These are phyloP conservation scores for Chorisops tibialis DNA, from an alignment of 2,888 invertebrate species.

Conservation along the genomic window DNA sequence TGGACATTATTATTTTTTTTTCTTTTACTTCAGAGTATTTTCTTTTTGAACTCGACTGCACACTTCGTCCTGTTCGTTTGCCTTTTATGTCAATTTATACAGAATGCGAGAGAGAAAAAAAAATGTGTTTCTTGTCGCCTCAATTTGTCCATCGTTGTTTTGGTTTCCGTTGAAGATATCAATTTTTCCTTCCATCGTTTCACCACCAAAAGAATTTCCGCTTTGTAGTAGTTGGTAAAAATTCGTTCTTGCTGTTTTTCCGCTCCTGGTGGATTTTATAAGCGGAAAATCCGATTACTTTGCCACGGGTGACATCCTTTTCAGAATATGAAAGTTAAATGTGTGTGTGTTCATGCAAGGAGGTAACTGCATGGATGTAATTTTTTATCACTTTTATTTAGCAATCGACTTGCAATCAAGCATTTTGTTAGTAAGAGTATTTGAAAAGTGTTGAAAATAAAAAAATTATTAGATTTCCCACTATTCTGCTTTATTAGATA, in stretches of 20 bases:
- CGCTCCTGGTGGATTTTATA: slow-evolving; percentile 19
- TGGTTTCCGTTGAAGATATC: slow-evolving; percentile 17
- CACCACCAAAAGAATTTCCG: slow-evolving; percentile 23
- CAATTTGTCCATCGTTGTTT: slow-evolving; percentile 22
- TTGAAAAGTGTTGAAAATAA: too few species aligned
- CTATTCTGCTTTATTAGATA: too few species aligned
- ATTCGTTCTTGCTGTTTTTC: slow-evolving; percentile 10
- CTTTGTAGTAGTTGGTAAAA: slow-evolving; percentile 19
- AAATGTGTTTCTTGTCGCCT: slow-evolving; percentile 17
- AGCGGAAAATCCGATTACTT: slow-evolving; percentile 31
- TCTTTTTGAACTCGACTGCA: background rate
- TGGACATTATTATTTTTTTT: too few species aligned
- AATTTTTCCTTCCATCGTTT: slow-evolving; percentile 20
- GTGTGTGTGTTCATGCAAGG: too few species aligned
- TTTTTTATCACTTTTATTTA: too few species aligned
- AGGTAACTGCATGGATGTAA: too few species aligned
- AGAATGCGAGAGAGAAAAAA: background rate
- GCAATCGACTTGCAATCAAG: too few species aligned
- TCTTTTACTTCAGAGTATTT: background rate
- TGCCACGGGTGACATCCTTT: too few species aligned
- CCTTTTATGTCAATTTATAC: background rate
- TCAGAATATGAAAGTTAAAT: too few species aligned
- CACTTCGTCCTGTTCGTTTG: background rate
- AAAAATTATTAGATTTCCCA: too few species aligned
- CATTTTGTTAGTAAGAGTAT: too few species aligned